Percentiles rank a stretch among this genome's conserved stretches.
These are phyloP conservation scores for Lateolabrax maculatus DNA, from an alignment of 2,797 vertebrate species.

Conservation along the genomic window DNA sequence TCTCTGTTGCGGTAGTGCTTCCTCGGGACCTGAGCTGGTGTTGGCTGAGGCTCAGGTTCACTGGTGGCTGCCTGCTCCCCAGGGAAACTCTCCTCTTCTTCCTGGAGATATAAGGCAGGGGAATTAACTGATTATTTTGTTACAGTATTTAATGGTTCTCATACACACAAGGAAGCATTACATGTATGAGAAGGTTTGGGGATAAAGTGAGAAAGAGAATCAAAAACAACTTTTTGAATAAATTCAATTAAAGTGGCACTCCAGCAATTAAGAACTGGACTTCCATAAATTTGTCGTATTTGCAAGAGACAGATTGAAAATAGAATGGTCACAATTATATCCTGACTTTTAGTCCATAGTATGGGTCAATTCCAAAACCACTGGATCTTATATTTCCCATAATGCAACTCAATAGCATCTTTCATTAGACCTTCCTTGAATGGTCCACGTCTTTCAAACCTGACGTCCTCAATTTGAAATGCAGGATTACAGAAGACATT, in stretches of 20 bases:
- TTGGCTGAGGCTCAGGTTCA: constrained; percentile 90
- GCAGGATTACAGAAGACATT: neutral
- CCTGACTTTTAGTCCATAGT: neutral
- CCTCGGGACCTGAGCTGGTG: constrained; percentile 89
- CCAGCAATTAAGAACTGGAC: neutral
- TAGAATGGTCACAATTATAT: too few relatives aligned
- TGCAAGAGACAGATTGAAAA: neutral
- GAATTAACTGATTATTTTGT: constrained; percentile 15
- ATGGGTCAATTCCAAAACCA: neutral
- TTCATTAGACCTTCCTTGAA: neutral
- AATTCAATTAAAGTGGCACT: neutral
- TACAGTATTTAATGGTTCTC: neutral
- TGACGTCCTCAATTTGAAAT: neutral
- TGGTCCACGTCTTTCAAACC: neutral
- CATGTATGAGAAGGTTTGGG: neutral
- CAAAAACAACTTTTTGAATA: too few relatives aligned
- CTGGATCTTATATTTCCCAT: neutral
- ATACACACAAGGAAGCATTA: neutral
- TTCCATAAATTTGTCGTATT: neutral
- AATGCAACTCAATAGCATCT: neutral
- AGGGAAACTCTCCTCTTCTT: constrained; percentile 94
- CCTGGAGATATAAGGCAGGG: constrained; percentile 57
- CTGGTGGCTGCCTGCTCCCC: constrained; percentile 90
- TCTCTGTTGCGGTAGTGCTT: constrained; percentile 98
- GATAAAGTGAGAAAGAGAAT: neutral